Evolutionary conservation across 2,113 vertebrate genomes (phyloP).

Genomic region (Perca fluviatilis): DNA sequence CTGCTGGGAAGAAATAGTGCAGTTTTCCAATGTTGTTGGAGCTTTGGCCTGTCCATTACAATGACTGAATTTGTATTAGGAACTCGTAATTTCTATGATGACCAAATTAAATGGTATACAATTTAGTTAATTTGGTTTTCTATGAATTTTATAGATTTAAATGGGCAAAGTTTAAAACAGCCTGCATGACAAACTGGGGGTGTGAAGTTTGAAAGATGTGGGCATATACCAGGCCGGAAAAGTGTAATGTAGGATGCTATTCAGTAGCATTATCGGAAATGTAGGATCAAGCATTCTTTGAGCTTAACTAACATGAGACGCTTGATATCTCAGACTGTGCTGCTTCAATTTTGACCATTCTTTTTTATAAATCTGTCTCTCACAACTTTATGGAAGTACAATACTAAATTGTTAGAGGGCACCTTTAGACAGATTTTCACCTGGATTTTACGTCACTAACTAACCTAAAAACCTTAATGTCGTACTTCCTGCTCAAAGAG

Average conservation of each 20-base stretch:
- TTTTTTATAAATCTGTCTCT: neutral
- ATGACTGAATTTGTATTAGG: neutral
- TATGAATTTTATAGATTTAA: neutral
- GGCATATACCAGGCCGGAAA: neutral
- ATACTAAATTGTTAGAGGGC: neutral
- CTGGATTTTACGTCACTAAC: neutral
- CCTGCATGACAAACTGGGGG: neutral
- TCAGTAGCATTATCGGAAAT: neutral
- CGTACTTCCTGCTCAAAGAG: neutral
- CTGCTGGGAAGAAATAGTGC: constrained; percentile 7
- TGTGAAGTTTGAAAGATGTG: neutral
- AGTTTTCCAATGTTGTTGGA: constrained; percentile 6
- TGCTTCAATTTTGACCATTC: neutral
- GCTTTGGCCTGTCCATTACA: neutral
- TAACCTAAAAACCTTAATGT: neutral
- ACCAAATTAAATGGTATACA: neutral
- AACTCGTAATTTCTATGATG: neutral
- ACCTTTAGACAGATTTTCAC: neutral
- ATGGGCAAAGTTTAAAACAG: neutral
- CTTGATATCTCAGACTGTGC: neutral
- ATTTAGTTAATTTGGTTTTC: neutral
- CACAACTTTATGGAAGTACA: neutral
- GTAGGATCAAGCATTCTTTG: neutral
- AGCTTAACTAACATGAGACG: neutral
- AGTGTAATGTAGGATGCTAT: too few species aligned